Conservation (phyloP, 2,888 invertebrate genomes). For the Brachycybe producta region DNA sequence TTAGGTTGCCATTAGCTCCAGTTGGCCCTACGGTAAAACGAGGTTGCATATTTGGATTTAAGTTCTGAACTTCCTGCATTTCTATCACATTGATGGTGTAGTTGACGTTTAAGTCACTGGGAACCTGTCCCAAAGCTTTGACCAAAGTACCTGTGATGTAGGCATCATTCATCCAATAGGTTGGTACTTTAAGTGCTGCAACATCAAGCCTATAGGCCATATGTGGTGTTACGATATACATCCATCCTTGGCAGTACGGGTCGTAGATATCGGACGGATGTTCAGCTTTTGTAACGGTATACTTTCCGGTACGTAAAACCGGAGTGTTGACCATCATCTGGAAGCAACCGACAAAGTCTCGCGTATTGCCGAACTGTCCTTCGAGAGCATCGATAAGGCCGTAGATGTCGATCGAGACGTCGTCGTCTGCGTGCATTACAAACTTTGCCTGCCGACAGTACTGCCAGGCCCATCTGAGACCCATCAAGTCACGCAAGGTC, state of each 20-base stretch:
- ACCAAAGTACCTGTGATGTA: constrained; percentile 15
- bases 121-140: constrained; percentile 11
- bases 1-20: constrained; percentile 8
- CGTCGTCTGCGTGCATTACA: constrained; percentile 16
- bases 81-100: constrained; percentile 12
- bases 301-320: constrained; percentile 12
- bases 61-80: constrained; percentile 4
- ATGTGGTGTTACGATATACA: constrained; percentile 14
- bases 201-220: constrained; percentile 13
- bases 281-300: constrained; percentile 10
- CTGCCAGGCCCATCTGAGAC: constrained; percentile 16
- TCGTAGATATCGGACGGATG: constrained; percentile 12
- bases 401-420: constrained; percentile 14
- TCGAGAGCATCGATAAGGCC: constrained; percentile 9
- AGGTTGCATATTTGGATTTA: not conserved
- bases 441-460: constrained; percentile 14
- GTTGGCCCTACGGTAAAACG: constrained; percentile 14
- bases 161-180: constrained; percentile 18
- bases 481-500: constrained; percentile 16
- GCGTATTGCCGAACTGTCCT: not conserved
- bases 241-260: constrained; percentile 18
- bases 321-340: constrained; percentile 2
- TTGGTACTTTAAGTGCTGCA: not conserved
- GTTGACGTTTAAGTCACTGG: constrained; percentile 2
- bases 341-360: constrained; percentile 13